A percentile compares a stretch with the other conserved stretches of the same genome.
Evolutionary conservation across 2,113 vertebrate species (phyloP).

Genomic region (Anhinga anhinga): DNA sequence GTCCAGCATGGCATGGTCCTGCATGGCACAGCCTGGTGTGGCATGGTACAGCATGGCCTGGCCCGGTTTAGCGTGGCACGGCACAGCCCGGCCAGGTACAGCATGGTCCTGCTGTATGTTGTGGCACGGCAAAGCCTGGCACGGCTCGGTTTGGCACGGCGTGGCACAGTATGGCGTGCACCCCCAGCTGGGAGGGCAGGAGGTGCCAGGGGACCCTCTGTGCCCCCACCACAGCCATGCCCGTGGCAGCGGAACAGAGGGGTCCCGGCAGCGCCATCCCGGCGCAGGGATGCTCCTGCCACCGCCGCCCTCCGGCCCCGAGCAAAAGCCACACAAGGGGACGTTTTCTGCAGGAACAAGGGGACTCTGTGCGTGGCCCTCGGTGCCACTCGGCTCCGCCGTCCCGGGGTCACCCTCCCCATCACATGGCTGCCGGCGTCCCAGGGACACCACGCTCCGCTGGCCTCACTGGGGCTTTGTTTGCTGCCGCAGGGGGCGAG

Average conservation of each 20-base stretch:
- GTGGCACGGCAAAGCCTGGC: not conserved
- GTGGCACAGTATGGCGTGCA: accelerated
- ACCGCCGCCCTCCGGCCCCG: not conserved
- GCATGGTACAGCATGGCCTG: not conserved
- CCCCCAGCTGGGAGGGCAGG: not conserved
- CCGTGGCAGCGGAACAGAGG: accelerated
- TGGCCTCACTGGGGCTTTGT: slow-evolving; percentile 43
- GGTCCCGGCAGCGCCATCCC: not conserved
- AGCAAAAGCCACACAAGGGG: not conserved
- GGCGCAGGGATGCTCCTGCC: not conserved
- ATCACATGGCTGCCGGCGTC: not conserved
- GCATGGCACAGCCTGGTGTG: not conserved
- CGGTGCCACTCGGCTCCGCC: not conserved
- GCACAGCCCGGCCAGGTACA: not conserved
- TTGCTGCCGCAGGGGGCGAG: accelerated
- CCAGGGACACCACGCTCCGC: not conserved
- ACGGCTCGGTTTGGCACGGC: not conserved
- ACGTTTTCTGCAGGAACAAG: slow-evolving; percentile 27
- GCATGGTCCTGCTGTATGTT: not conserved
- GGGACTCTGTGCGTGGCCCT: not conserved
- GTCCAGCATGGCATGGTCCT: not conserved
- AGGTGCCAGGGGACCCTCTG: not conserved
- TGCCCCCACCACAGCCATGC: not conserved
- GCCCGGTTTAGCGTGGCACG: no score
- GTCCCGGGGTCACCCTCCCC: not conserved